Percentiles rank a stretch among this genome's conserved stretches.
These are phyloP conservation scores for Bilobella aurantiaca DNA, from an alignment of 1,140 invertebrate genomes.

Conservation along the genomic window DNA sequence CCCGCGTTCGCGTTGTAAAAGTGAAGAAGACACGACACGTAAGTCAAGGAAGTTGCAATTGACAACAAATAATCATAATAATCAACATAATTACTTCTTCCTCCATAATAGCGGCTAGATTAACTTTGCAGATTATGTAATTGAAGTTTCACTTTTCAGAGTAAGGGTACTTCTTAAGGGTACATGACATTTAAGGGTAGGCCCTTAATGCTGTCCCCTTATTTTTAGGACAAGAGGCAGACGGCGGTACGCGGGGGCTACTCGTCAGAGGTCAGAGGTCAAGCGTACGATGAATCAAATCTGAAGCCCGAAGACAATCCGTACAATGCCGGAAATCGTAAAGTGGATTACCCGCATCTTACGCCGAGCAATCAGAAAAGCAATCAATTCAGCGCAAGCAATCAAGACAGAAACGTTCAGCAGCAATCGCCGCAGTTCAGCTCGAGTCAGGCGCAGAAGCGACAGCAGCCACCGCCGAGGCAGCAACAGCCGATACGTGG, in stretches of 20 bases:
- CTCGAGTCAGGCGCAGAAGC: background rate
- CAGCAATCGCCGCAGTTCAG: background rate
- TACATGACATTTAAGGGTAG: no score
- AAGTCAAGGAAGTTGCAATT: background rate
- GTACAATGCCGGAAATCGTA: slow-evolving; percentile 14
- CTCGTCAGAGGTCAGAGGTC: background rate
- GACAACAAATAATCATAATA: background rate
- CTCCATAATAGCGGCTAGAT: no score
- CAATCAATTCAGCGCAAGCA: background rate
- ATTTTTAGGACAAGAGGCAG: slow-evolving; percentile 6
- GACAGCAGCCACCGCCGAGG: no score
- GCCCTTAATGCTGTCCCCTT: background rate
- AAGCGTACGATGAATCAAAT: background rate
- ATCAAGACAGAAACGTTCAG: background rate
- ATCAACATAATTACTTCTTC: background rate
- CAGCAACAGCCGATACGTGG: no score
- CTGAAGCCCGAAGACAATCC: slow-evolving; percentile 14
- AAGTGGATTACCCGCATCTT: slow-evolving; percentile 6
- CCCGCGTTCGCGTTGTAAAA: slow-evolving; percentile 3
- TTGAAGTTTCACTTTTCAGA: no score
- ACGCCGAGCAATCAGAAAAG: background rate
- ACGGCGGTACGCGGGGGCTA: background rate
- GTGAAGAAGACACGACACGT: slow-evolving; percentile 7
- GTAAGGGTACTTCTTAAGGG: no score
- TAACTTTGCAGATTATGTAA: no score